Base-by-base conservation (phyloP, 1,140 invertebrate genomes). In the Latrodectus geometricus region DNA sequence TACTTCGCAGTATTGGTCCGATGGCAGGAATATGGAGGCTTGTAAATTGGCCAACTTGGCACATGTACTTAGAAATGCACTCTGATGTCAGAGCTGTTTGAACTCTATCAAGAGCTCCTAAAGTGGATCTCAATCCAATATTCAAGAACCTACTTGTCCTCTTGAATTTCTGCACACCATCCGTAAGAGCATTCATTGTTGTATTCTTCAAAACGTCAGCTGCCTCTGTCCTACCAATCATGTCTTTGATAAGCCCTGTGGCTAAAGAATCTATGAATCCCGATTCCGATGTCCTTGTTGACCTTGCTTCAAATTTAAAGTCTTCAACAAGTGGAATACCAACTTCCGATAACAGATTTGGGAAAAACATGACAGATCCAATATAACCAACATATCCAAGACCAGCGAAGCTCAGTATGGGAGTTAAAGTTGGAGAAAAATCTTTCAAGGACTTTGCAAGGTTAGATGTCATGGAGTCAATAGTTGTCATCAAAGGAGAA, bases 41-140 rank as follows among this genome's bases (percentile, higher is more conserved):
- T 2, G 84, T 86, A 23, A 86, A 78, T 49, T 86, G 84, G 20
- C 84, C 84, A 14, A 86, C 73, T 20, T 50, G 65, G 23, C 84
- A 86, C 84, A 86, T 86, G 9, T 20, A 72, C 1, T 49, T 77
- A 9, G 84, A 52, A 14, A 86, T 20, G n/a, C 84, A 86, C 7
- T 86, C 84, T 21, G 74, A 75, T 49, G 61, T 77, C n/a, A 86
- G 48, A 48, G 9, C 21, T 20, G 21, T 78, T 17, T 61, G 11
- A 5, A 79, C 11, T 15, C 52, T 56, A 3, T 65, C 20, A 9
- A 78, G 68, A 12, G 56, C 35, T 56, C 52, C 74, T 48, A 35
- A 66, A 14, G 78, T 15, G 9, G 74, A 78, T 9, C 21, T 15
- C n/a, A 77, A 21, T 20, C 84, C 76, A 8, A 65, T 9, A 72